Conservation (phyloP, 2,888 invertebrate species). For the Cremastinae sp. region DNA sequence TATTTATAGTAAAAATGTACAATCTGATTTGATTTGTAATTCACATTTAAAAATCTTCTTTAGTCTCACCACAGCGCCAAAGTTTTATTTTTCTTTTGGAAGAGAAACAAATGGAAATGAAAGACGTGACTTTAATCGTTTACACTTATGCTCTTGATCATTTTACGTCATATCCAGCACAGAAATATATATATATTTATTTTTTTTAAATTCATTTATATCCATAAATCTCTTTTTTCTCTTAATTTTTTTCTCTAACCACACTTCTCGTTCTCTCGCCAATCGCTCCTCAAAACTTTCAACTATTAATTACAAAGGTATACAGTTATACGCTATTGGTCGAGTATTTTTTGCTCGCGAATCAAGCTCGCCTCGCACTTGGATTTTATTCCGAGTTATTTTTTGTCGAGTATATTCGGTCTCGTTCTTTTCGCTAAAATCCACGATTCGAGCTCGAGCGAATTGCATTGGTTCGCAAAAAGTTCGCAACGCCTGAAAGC, state of each 20-base stretch:
- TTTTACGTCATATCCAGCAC: slow-evolving; percentile 61
- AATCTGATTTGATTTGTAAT: slow-evolving; percentile 61
- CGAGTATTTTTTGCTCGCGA: slow-evolving; percentile 58
- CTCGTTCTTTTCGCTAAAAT: slow-evolving; percentile 74
- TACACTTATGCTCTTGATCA: slow-evolving; percentile 63
- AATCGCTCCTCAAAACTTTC: slow-evolving; percentile 30
- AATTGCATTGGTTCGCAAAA: slow-evolving; percentile 52
- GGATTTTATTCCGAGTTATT: slow-evolving; percentile 16
- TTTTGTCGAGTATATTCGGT: slow-evolving; percentile 71
- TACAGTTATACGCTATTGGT: slow-evolving; percentile 62
- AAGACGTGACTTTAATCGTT: slow-evolving; percentile 36
- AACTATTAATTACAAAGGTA: slow-evolving; percentile 47
- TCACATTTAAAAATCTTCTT: slow-evolving; percentile 50
- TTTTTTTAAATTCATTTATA: background rate
- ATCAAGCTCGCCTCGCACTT: slow-evolving; percentile 51
- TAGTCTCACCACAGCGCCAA: slow-evolving; percentile 33
- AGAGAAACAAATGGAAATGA: slow-evolving; percentile 12
- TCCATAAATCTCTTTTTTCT: too few relatives aligned
- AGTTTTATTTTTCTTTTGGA: slow-evolving; percentile 12
- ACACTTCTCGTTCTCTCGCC: too few relatives aligned
- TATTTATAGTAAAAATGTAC: slow-evolving; percentile 64
- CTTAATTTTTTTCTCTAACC: slow-evolving; percentile 19
- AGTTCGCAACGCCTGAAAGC: slow-evolving; percentile 21
- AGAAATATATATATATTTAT: slow-evolving; percentile 53
- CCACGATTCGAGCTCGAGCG: slow-evolving; percentile 47